Base-by-base conservation (phyloP, 2,888 invertebrate genomes). In the Malthinus flaveolus region DNA sequence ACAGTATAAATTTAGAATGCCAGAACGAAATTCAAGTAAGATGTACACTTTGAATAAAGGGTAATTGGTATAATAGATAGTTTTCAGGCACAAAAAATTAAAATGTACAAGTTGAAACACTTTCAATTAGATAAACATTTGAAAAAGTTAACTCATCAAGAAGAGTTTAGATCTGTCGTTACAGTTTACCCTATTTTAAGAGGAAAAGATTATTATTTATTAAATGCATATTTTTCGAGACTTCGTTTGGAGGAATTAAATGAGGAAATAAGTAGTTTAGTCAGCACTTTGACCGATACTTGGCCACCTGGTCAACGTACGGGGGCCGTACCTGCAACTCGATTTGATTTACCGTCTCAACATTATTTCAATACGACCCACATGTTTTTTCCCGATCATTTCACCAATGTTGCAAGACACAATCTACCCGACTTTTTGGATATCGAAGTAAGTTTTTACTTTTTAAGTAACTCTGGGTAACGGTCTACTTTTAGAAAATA, bases 301-400 rank as follows among this genome's bases (percentile, higher is more conserved):
- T 94, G 93, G 93, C 93, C 93, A 0, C 77, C 90, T 42, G 93
- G 90, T 53, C 85, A 86, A 63, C 85, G 86, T 58, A 79, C 83
- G 32, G 84, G 85, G 1, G 86, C 85, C 62, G 84, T 84, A 63
- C 88, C 92, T 1, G 82, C 83, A 9, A 88, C 87, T 49, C 83
- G 94, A 68, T 90, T 90, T 80, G 94, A 96, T 79, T 85, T 96
- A 63, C 82, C 93, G 46, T 86, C 87, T 39, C 97, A 95, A 91
- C 87, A 90, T 51, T 88, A 90, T 73, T 90, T 97, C 76, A 96
- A 95, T 73, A 83, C 82, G 61, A 89, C 90, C 11, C 92, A 95
- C 75, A 85, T 91, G 35, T 90, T 90, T 76, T 85, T 91, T 77
- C 87, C 90, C 15, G 89, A 90, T 76, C 93, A 95, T 71, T 89